A percentile compares a stretch with the other conserved stretches of the same genome.
phyloP scores from a whole-genome alignment of 2,888 invertebrate species.

The Lepidocyrtinus sp. region DNA sequence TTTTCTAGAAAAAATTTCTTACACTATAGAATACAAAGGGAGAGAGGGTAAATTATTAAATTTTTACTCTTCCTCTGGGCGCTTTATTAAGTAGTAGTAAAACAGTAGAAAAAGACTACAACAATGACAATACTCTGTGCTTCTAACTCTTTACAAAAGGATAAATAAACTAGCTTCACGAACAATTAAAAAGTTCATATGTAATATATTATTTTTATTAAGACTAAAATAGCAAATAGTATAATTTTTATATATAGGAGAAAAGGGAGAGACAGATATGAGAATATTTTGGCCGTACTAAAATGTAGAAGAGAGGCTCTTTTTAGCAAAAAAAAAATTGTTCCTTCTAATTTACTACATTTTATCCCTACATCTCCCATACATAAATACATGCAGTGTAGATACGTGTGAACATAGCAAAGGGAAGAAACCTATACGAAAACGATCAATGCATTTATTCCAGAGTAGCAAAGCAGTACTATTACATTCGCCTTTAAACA shows the following conservation, averaged over 20 bases:
- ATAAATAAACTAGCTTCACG: slow-evolving; percentile 38
- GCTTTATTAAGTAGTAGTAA: slow-evolving; percentile 28
- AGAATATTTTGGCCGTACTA: slow-evolving; percentile 25
- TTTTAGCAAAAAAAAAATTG: slow-evolving; percentile 28
- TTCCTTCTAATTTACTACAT: slow-evolving; percentile 13
- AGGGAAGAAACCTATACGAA: slow-evolving; percentile 6
- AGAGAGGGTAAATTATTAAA: slow-evolving; percentile 20
- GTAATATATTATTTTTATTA: slow-evolving; percentile 17
- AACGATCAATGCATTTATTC: slow-evolving; percentile 13
- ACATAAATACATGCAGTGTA: neutral
- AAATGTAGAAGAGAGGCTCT: slow-evolving; percentile 4
- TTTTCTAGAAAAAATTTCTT: slow-evolving; percentile 23
- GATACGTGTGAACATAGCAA: neutral
- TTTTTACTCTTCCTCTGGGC: neutral
- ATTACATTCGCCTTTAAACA: too few relatives aligned
- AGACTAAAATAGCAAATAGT: slow-evolving; percentile 29
- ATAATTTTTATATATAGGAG: slow-evolving; percentile 26
- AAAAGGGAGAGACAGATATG: slow-evolving; percentile 58
- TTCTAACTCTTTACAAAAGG: slow-evolving; percentile 16
- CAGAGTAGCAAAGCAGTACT: too few relatives aligned
- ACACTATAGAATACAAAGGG: slow-evolving; percentile 41
- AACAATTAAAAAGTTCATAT: slow-evolving; percentile 49
- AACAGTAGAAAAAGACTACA: slow-evolving; percentile 36
- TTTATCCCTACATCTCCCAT: too few relatives aligned
- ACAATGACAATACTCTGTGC: slow-evolving; percentile 27